A percentile compares a stretch with the other conserved stretches of the same genome.
These are phyloP conservation scores for Papilio xuthus DNA, from an alignment of 1,140 invertebrate species.

Conservation along the genomic window DNA sequence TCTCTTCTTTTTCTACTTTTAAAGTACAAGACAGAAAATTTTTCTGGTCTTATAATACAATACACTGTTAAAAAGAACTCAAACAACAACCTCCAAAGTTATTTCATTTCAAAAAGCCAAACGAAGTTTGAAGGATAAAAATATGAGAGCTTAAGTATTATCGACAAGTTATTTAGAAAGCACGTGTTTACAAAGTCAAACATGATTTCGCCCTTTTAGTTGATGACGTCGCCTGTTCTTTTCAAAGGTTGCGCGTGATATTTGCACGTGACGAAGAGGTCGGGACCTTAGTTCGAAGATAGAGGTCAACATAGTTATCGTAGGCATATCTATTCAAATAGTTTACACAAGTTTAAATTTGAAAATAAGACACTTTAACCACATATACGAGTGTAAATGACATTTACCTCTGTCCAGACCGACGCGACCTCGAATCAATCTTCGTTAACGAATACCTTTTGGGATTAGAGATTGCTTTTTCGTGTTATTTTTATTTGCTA, in stretches of 20 bases:
- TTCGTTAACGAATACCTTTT: slow-evolving; percentile 7
- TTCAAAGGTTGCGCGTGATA: background rate
- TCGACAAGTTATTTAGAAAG: background rate
- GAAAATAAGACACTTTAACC: background rate
- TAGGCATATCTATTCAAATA: background rate
- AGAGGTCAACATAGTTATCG: background rate
- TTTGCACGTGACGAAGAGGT: background rate
- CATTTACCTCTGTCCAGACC: background rate
- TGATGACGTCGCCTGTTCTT: background rate
- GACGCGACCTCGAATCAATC: slow-evolving; percentile 1
- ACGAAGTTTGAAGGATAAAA: background rate
- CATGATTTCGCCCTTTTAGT: no score
- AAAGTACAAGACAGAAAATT: background rate
- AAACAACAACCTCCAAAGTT: background rate
- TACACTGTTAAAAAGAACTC: background rate
- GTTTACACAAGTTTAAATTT: background rate
- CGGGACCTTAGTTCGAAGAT: background rate
- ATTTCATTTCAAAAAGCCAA: background rate
- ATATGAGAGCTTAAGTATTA: background rate
- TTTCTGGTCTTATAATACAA: background rate
- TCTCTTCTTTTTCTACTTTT: background rate
- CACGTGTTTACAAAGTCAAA: slow-evolving; percentile 1
- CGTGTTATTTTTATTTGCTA: background rate
- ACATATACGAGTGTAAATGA: background rate
- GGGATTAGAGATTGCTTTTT: slow-evolving; percentile 6